phyloP scores from a whole-genome alignment of 2,888 invertebrate genomes.

The Latrodectus hesperus region DNA sequence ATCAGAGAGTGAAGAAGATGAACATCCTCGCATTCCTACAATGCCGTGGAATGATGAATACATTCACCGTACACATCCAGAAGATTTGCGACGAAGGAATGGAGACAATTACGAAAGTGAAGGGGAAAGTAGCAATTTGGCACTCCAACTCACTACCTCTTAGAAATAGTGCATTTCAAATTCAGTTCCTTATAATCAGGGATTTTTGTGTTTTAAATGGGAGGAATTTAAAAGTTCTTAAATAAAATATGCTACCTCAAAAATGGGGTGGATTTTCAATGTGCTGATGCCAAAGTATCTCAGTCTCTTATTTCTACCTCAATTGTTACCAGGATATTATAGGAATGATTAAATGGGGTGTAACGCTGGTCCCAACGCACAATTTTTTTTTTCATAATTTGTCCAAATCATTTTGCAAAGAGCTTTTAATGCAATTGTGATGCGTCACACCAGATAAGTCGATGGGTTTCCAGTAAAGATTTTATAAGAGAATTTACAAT shows the following conservation, averaged over 20 bases:
- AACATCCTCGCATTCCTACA: constrained; percentile 20
- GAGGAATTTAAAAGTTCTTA: constrained; percentile 20
- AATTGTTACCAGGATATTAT: constrained; percentile 43
- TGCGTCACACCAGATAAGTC: constrained; percentile 61
- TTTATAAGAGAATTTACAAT: constrained; percentile 47
- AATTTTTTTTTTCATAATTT: constrained; percentile 44
- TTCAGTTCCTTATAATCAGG: constrained; percentile 59
- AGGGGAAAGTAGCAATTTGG: constrained; percentile 42
- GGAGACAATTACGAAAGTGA: constrained; percentile 55
- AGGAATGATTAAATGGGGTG: constrained; percentile 59
- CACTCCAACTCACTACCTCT: constrained; percentile 54
- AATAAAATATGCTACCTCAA: constrained; percentile 51
- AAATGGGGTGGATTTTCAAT: constrained; percentile 31
- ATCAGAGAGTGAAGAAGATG: constrained; percentile 58
- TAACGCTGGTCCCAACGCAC: constrained; percentile 68
- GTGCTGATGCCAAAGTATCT: constrained; percentile 13
- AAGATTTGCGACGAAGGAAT: constrained; percentile 2
- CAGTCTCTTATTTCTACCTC: constrained; percentile 15
- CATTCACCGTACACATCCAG: constrained; percentile 20
- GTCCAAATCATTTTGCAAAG: constrained; percentile 41
- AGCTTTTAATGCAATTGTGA: constrained; percentile 42
- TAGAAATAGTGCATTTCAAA: constrained; percentile 39
- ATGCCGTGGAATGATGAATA: constrained; percentile 41
- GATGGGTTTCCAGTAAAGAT: constrained; percentile 57
- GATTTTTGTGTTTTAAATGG: constrained; percentile 32